Conservation (phyloP, 2,888 invertebrate species). For the Matsumyia berberina region DNA sequence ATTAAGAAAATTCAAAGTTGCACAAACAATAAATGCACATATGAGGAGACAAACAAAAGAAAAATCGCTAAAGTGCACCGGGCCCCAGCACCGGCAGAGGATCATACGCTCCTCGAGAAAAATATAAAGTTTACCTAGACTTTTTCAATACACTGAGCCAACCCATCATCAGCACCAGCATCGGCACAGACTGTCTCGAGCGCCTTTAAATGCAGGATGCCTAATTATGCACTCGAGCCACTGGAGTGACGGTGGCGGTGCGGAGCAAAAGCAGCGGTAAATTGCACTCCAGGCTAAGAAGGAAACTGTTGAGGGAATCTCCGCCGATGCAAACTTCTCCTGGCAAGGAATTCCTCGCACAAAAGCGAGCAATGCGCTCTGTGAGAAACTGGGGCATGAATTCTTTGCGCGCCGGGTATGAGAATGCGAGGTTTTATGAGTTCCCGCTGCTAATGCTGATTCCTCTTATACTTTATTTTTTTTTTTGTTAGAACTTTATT, state of each 20-base stretch:
- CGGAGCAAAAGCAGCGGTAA: constrained; percentile 29
- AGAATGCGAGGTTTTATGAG: constrained; percentile 47
- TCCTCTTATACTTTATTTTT: background rate
- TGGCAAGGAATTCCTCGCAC: constrained; percentile 17
- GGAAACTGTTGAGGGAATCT: constrained; percentile 58
- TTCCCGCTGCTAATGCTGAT: background rate
- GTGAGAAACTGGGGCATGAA: constrained; percentile 56
- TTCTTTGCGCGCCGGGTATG: constrained; percentile 46
- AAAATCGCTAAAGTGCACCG: constrained; percentile 3
- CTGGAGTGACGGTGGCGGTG: constrained; percentile 1
- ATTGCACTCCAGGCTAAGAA: constrained; percentile 66
- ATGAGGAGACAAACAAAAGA: constrained; percentile 19
- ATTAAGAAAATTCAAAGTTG: constrained; percentile 26
- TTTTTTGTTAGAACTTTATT: constrained; percentile 13
- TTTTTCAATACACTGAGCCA: constrained; percentile 24
- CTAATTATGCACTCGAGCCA: constrained; percentile 59
- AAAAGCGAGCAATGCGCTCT: constrained; percentile 13
- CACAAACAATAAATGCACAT: constrained; percentile 18
- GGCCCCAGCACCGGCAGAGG: background rate
- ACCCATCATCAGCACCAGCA: background rate
- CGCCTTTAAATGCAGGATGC: constrained; percentile 45
- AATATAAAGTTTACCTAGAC: constrained; percentile 22
- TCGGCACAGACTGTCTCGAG: constrained; percentile 60
- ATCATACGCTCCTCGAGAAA: constrained; percentile 1
- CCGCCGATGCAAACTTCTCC: constrained; percentile 40